Percentiles rank a stretch among this genome's conserved stretches.
Evolutionary conservation across 2,888 invertebrate species (phyloP).

Genomic region (Lycia hirtaria): DNA sequence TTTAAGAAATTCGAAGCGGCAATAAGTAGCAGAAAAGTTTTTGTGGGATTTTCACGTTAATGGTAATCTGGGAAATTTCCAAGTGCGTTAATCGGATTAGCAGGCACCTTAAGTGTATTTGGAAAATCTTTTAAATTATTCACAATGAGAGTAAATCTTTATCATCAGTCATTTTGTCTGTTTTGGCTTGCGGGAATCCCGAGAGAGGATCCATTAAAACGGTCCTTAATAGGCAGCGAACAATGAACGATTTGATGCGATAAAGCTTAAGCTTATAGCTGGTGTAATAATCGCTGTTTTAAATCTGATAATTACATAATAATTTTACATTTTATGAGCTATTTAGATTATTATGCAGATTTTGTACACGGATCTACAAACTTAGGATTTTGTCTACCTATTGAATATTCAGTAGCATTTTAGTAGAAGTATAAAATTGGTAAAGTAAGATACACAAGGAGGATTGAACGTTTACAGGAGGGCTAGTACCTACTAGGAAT

Average conservation of each 20-base stretch:
- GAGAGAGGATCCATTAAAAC: conserved; percentile 38
- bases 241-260: conserved; percentile 35
- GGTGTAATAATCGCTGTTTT: conserved; percentile 26
- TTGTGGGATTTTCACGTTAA: conserved; percentile 67
- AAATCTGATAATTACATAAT: conserved; percentile 24
- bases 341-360: conserved; percentile 25
- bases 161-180: conserved; percentile 56
- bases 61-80: conserved; percentile 67
- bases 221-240: conserved; percentile 28
- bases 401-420: not conserved
- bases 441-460: too few relatives aligned
- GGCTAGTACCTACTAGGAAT: too few relatives aligned
- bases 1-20: conserved; percentile 69
- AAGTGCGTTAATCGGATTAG: conserved; percentile 68
- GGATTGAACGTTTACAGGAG: too few relatives aligned
- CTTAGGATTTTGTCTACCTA: not conserved
- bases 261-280: conserved; percentile 20
- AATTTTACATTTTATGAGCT: conserved; percentile 25
- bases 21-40: conserved; percentile 70
- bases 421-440: too few relatives aligned
- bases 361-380: conserved; percentile 3
- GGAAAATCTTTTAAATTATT: conserved; percentile 57
- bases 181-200: conserved; percentile 46
- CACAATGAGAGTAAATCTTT: conserved; percentile 56
- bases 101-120: conserved; percentile 62